Evolutionary conservation across 2,797 vertebrate genomes (phyloP).

Genomic region (Malacoctenus gilli): DNA sequence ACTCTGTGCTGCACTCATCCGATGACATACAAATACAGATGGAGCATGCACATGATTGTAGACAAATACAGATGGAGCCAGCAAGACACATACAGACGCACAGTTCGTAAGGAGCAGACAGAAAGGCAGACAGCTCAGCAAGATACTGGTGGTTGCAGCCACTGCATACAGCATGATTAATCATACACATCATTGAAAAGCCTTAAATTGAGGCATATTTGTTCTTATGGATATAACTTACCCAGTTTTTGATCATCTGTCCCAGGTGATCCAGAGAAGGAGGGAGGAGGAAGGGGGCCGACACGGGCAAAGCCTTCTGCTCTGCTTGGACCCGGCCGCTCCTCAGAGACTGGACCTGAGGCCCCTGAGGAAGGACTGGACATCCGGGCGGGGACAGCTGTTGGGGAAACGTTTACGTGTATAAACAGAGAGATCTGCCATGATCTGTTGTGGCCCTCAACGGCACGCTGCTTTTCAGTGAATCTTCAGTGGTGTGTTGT

Average conservation of each 20-base stretch:
- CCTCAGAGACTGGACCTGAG: conserved; percentile 72
- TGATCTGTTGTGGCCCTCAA: too few species aligned
- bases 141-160: too few species aligned
- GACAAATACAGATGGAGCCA: background rate
- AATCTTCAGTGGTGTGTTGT: background rate
- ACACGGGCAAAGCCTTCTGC: conserved; percentile 81
- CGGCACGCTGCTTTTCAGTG: background rate
- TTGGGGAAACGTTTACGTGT: conserved; percentile 9
- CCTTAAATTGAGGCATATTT: too few species aligned
- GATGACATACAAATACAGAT: conserved; percentile 11
- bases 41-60: conserved; percentile 2
- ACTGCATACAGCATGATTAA: too few species aligned
- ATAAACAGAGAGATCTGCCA: too few species aligned
- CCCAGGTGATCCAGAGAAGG: conserved; percentile 77
- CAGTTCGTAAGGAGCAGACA: background rate
- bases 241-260: conserved; percentile 85
- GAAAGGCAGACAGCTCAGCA: background rate
- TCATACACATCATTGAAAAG: too few species aligned
- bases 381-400: conserved; percentile 91
- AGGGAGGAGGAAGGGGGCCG: conserved; percentile 77
- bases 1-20: conserved; percentile 1
- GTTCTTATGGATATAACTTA: conserved; percentile 64
- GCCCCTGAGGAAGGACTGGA: conserved; percentile 72
- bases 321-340: conserved; percentile 77
- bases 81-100: background rate